Evolutionary conservation across 2,797 vertebrate species (phyloP).

Genomic region (Loris lydekkerianus): DNA sequence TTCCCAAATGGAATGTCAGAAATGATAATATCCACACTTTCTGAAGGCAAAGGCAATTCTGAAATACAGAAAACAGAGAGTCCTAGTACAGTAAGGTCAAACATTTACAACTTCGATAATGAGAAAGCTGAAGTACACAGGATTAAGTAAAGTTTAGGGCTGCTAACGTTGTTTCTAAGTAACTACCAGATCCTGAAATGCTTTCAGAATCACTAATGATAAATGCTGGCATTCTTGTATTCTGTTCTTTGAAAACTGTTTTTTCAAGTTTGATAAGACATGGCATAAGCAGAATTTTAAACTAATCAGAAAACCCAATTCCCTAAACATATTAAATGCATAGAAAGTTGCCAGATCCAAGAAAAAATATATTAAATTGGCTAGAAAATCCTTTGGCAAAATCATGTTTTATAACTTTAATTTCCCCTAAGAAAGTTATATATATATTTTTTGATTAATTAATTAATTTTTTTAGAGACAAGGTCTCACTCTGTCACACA

Average conservation of each 20-base stretch:
- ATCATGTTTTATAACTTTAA: constrained; percentile 14
- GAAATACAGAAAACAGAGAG: constrained; percentile 74
- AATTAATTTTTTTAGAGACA: not conserved
- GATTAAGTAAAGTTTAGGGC: constrained; percentile 47
- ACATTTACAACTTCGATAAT: not conserved
- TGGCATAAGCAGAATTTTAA: constrained; percentile 50
- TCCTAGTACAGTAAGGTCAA: constrained; percentile 24
- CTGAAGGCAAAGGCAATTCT: constrained; percentile 92
- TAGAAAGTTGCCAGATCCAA: constrained; percentile 14
- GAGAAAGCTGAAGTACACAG: constrained; percentile 1
- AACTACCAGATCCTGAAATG: constrained; percentile 31
- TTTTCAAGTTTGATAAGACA: constrained; percentile 58
- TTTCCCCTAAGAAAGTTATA: constrained; percentile 1
- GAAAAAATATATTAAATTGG: constrained; percentile 46
- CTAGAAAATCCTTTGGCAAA: constrained; percentile 60
- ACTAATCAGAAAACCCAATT: constrained; percentile 71
- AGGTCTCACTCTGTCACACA: not conserved
- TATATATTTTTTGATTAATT: not conserved
- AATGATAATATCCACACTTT: constrained; percentile 92
- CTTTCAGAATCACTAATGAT: constrained; percentile 57
- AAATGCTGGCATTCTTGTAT: not conserved
- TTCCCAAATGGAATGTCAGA: constrained; percentile 97
- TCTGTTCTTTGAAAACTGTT: constrained; percentile 43
- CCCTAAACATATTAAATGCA: constrained; percentile 37
- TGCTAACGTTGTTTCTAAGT: constrained; percentile 46